phyloP scores from a whole-genome alignment of 64 coral and sea anemone genomes.

The Pachyseris speciosa region DNA sequence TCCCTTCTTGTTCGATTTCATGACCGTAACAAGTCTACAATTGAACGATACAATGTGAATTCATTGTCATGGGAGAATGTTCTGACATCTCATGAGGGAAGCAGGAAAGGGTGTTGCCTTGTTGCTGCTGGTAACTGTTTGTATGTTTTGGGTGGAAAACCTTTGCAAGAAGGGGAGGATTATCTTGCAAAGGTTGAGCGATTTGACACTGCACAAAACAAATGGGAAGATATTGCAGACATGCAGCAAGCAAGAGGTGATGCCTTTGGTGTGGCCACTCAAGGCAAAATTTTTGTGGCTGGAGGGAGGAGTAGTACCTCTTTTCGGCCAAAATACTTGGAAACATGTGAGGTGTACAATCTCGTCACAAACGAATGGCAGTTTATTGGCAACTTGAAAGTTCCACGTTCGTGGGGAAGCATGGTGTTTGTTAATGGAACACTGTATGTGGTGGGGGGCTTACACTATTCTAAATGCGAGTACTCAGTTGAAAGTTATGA shows the following conservation, averaged over 20 bases:
- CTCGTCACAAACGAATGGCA: neutral
- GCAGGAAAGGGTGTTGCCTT: too few species aligned
- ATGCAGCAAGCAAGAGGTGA: neutral
- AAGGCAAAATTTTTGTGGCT: neutral
- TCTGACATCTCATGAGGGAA: too few species aligned
- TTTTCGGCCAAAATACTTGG: too few species aligned
- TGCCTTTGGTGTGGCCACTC: neutral
- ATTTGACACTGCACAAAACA: neutral
- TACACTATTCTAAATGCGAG: too few species aligned
- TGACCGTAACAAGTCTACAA: too few species aligned
- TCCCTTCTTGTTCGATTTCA: too few species aligned
- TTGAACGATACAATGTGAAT: too few species aligned
- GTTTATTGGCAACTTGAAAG: neutral
- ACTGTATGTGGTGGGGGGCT: neutral
- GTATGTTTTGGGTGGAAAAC: neutral
- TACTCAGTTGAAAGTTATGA: neutral
- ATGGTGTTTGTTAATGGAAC: slow-evolving; percentile 7
- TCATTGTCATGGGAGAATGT: too few species aligned
- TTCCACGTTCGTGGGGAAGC: neutral
- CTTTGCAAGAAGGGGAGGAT: neutral
- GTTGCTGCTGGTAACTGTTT: neutral
- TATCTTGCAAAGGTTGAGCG: neutral
- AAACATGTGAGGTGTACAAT: neutral
- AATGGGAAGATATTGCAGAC: neutral
- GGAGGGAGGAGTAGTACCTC: too few species aligned